Base-by-base conservation (phyloP, 2,888 invertebrate genomes). In the Urechis unicinctus region DNA sequence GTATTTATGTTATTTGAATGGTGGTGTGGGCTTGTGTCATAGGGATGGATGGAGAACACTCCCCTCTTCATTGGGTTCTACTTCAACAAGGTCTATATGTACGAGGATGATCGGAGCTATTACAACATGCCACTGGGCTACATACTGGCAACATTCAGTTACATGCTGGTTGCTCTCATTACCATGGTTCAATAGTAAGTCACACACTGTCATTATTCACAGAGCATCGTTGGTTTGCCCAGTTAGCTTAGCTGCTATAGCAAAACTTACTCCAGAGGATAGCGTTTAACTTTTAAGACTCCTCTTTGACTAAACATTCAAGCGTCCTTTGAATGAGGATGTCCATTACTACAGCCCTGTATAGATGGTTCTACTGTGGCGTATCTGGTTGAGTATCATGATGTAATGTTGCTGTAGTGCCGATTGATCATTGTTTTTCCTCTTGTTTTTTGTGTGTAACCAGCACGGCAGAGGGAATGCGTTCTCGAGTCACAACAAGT, bases 21-120 rank as follows among this genome's bases (percentile, higher is more conserved):
- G 9, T 36, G 36, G 21, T 53, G 21, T 47, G 1, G n/a, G 3
- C 22, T 53, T 9, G 26, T 22, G 25, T 45, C 28, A 56, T n/a
- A 78, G 78, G 89, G 89, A 0, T 83, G 83, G 73, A 84, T 91
- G 82, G 89, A 90, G 67, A 77, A 82, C n/a, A 89, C 89, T 0
- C 78, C 86, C 5, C 73, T 91, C 47, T 92, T 90, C 78, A 90
- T 91, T 70, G 91, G 91, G 0, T 83, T 83, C n/a, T 91, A 91
- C 63, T 65, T 62, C 63, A 72, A 72, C 60, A 62, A 63, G 44
- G 68, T 68, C 1, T 31, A 52, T 22, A 53, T 44, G 13, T 53
- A 17, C 6, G 52, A 52, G 5, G 30, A 54, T 2, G 43, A 46
- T n/a, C 3, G 13, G 24, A 17, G 41, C 44, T 45, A 36, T 21